Base-by-base conservation (phyloP, 2,888 invertebrate species). In the Ischnus inquisitorius region DNA sequence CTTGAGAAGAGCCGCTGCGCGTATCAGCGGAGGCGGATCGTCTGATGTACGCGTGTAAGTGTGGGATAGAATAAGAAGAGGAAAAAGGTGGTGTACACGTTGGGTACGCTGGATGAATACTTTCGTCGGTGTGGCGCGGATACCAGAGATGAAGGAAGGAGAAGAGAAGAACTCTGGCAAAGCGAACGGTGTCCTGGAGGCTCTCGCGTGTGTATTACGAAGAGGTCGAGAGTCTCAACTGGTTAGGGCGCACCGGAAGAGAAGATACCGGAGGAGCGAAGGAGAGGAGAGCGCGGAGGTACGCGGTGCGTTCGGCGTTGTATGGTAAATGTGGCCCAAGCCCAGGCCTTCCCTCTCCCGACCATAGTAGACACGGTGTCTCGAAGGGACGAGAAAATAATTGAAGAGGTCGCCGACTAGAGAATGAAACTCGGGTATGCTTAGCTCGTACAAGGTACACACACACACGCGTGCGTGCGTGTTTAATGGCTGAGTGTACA, bases 1-100 rank as follows among this genome's bases (percentile, higher is more conserved):
- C 90, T 90, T 90, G 89, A 80, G 75, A 75, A 79, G 77, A 68
- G 74, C 74, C 74, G 76, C 34, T 34, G 34, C 74, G 62, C 57
- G 22, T 34, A 41, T n/a, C 71, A 57, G 39, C n/a, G 54, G 25
- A 41, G 41, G 71, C 54, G 57, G 41, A 19, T 19, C 25, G 57
- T 57, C 25, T 25, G 6, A 19, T 16, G 6, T 8, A 51, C 25
- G 22, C 12, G 12, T 25, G 57, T 57, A 34, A 4, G 57, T 57
- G 57, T 10, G n/a, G 57, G 25, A 57, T 57, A 28, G 14, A 57
- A 57, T 25, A 22, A 34, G 54, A 22, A 10, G 46, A 16, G 25
- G 39, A 48, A 64, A 48, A 60, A 64, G 39, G 8, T 16, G 28
- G 57, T 8, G 25, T 25, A 28, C 57, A 12, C n/a, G 46, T 3